A percentile compares a stretch with the other conserved stretches of the same genome.
phyloP scores from a whole-genome alignment of 2,113 vertebrate genomes.

The Phainopepla nitens region DNA sequence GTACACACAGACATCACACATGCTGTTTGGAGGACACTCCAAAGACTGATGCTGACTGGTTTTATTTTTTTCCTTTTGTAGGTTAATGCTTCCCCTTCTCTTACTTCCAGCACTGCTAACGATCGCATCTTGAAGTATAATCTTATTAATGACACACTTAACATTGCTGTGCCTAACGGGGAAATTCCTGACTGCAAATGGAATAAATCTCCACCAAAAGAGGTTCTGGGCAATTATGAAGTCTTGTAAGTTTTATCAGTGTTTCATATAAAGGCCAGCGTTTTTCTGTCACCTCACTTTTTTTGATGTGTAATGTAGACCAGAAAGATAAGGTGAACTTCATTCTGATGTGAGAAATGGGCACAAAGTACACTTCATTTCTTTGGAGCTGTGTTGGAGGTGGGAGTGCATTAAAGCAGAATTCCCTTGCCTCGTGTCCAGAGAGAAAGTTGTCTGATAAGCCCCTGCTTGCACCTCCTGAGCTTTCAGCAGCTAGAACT shows the following conservation, averaged over 20 bases:
- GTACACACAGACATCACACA: background rate
- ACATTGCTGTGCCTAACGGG: slow-evolving; percentile 90
- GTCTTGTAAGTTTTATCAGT: slow-evolving; percentile 83
- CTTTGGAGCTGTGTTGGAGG: background rate
- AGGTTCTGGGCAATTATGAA: slow-evolving; percentile 92
- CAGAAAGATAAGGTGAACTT: background rate
- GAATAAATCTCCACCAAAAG: slow-evolving; percentile 89
- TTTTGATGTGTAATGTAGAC: background rate
- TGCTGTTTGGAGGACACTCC: background rate
- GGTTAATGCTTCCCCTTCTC: slow-evolving; percentile 97
- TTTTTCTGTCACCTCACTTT: background rate
- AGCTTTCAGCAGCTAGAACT: background rate
- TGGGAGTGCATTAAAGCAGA: background rate
- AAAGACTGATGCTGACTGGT: background rate
- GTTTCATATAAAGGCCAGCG: background rate
- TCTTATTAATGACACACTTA: slow-evolving; percentile 96
- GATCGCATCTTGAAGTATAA: slow-evolving; percentile 98
- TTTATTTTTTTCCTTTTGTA: slow-evolving; percentile 24
- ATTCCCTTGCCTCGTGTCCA: background rate
- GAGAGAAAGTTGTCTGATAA: background rate
- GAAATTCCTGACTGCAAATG: slow-evolving; percentile 94
- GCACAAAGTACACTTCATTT: background rate
- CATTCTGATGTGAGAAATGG: background rate
- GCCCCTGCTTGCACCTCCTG: background rate
- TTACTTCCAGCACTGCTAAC: slow-evolving; percentile 96